Base-by-base conservation (phyloP, 2,797 vertebrate genomes). In the Danio kyathit region DNA sequence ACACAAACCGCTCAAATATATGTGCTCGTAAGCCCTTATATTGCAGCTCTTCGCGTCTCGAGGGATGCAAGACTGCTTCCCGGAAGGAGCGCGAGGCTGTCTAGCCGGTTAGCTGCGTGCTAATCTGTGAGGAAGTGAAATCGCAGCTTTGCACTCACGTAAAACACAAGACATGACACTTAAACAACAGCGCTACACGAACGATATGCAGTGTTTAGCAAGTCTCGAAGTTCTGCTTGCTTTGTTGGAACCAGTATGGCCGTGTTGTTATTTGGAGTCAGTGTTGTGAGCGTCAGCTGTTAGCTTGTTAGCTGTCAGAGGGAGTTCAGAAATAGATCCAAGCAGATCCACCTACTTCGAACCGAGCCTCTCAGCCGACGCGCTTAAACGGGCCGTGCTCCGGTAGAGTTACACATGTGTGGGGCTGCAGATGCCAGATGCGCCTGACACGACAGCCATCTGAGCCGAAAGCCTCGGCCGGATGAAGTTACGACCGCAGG, bases 41-140 rank as follows among this genome's bases (percentile, higher is more conserved):
- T 57, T 14, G 8, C 43, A 46, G 41, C 7, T 0, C 5, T 17
- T 46, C 51, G 38, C 5, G 7, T 56, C 59, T 60, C 57, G 29
- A 41, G 6, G 17, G 11, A 40, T 10, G 7, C 29, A 9, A 41
- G 13, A 8, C 17, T 44, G 51, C 41, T 56, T 46, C 8, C 19
- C 51, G 43, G 70, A 66, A 57, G 51, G 12, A 59, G 29, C 51
- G 11, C 6, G 71, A 44, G 7, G 29, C 61, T 17, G 57, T 44
- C 56, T 82, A 85, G 63, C 83, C 67, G 76, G 77, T 82, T 86
- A 84, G 86, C 82, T 6, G 78, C 76, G 57, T 11, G 38, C 74
- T 82, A 82, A 90, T 89, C 88, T 86, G 85, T 85, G 41, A 86
- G 78, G 84, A 88, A 91, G 88, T 88, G 83, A 80, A 79, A 82